Conservation (phyloP, 2,797 vertebrate genomes). For the Helarctos malayanus region DNA sequence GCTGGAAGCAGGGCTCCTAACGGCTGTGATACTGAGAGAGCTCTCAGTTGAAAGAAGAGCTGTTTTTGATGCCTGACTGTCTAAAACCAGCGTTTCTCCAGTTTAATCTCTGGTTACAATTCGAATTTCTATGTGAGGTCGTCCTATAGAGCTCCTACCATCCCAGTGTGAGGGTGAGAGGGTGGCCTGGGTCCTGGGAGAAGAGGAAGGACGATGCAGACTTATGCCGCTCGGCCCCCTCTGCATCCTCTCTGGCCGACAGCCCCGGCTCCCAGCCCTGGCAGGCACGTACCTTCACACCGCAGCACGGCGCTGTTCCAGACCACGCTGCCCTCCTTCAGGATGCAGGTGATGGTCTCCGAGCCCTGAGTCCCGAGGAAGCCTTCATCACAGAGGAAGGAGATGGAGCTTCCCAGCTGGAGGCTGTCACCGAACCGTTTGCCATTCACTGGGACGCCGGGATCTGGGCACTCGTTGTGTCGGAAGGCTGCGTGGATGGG, state of each 20-base stretch:
- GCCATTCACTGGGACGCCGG: slow-evolving; percentile 97
- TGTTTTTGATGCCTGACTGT: background rate
- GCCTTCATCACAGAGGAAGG: slow-evolving; percentile 98
- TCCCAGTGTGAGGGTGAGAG: background rate
- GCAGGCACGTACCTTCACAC: slow-evolving; percentile 93
- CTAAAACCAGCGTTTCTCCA: background rate
- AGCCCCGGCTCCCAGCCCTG: fast-evolving
- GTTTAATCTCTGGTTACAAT: background rate
- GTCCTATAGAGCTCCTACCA: background rate
- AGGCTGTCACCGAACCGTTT: slow-evolving; percentile 98
- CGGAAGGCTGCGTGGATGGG: slow-evolving; percentile 92
- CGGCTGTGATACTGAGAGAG: background rate
- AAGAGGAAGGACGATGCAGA: background rate
- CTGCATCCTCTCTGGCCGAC: fast-evolving
- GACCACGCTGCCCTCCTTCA: slow-evolving; percentile 98
- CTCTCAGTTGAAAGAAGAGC: background rate
- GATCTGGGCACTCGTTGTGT: slow-evolving; percentile 98
- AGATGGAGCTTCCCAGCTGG: slow-evolving; percentile 98
- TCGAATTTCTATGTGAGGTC: background rate
- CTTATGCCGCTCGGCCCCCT: fast-evolving
- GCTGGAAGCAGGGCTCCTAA: background rate
- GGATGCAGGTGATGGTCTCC: slow-evolving; percentile 96
- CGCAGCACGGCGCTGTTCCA: slow-evolving; percentile 98
- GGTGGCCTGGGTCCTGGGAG: background rate
- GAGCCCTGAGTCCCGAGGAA: slow-evolving; percentile 98